Conservation (phyloP, 2,113 vertebrate genomes). For the Synchiropus splendidus region DNA sequence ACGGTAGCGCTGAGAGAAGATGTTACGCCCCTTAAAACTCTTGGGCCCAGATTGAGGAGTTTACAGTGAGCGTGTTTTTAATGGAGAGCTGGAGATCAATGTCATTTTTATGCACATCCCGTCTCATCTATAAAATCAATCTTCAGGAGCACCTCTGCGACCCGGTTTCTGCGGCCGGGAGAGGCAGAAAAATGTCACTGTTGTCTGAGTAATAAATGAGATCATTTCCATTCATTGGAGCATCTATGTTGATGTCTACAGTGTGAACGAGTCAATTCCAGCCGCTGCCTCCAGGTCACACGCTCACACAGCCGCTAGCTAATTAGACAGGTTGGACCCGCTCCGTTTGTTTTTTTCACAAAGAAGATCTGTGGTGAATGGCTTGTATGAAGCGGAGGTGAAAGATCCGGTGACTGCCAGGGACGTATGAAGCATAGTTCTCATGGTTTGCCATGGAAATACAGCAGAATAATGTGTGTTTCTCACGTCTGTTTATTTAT, state of each 20-base stretch:
- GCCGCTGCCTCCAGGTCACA: constrained; percentile 28
- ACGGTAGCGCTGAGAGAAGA: too few species aligned
- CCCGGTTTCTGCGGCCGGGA: constrained; percentile 9
- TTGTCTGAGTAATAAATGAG: constrained; percentile 26
- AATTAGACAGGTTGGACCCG: constrained; percentile 24
- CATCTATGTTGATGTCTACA: constrained; percentile 19
- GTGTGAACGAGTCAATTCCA: constrained; percentile 35
- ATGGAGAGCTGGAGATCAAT: constrained; percentile 26
- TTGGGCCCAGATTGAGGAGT: too few species aligned
- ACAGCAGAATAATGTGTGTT: too few species aligned
- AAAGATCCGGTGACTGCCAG: too few species aligned
- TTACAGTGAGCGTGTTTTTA: constrained; percentile 17
- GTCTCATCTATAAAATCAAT: constrained; percentile 20
- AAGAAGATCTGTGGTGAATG: background rate
- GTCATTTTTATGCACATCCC: constrained; percentile 20
- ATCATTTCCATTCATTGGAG: constrained; percentile 32
- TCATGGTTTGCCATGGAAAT: too few species aligned
- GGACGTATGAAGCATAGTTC: too few species aligned
- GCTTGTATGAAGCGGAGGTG: too few species aligned
- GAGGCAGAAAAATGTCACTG: constrained; percentile 11
- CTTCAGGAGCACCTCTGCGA: constrained; percentile 14
- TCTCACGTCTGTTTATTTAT: too few species aligned
- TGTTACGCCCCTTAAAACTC: too few species aligned
- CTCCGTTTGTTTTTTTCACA: constrained; percentile 11
- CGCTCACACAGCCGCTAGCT: constrained; percentile 14